phyloP scores from a whole-genome alignment of 2,797 vertebrate genomes.

The Sternotherus odoratus region DNA sequence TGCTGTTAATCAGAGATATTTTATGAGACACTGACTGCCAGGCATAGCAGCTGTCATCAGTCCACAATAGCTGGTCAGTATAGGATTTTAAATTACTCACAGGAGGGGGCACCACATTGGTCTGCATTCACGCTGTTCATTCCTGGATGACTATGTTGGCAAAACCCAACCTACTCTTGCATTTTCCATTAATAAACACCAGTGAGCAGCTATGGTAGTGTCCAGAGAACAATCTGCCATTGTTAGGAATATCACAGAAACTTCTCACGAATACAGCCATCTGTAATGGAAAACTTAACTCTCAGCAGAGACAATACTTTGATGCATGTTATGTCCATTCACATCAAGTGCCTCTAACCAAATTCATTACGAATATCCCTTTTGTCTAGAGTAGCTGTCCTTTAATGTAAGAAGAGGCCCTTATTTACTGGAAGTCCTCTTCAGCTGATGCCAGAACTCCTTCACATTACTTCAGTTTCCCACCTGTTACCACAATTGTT shows the following conservation, averaged over 20 bases:
- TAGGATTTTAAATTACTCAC: background rate
- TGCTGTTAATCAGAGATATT: background rate
- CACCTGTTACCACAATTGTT: background rate
- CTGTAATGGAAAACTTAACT: background rate
- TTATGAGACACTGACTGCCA: background rate
- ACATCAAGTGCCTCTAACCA: fast-evolving
- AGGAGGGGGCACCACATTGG: fast-evolving
- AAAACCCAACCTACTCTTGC: background rate
- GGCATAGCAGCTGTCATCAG: background rate
- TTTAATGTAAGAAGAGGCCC: background rate
- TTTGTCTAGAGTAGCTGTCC: background rate
- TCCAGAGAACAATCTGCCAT: background rate
- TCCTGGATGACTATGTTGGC: background rate
- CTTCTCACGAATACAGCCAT: background rate
- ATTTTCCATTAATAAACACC: fast-evolving
- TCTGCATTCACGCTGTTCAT: background rate
- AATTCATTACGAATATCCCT: background rate
- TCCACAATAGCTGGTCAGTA: background rate
- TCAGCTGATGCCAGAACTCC: fast-evolving
- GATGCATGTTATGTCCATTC: background rate
- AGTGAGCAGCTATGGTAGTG: fast-evolving
- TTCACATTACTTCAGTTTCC: background rate
- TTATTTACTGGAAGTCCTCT: background rate
- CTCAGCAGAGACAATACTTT: background rate
- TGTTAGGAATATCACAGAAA: background rate